phyloP scores from a whole-genome alignment of 2,797 vertebrate genomes.

The Gambusia yucatana region DNA sequence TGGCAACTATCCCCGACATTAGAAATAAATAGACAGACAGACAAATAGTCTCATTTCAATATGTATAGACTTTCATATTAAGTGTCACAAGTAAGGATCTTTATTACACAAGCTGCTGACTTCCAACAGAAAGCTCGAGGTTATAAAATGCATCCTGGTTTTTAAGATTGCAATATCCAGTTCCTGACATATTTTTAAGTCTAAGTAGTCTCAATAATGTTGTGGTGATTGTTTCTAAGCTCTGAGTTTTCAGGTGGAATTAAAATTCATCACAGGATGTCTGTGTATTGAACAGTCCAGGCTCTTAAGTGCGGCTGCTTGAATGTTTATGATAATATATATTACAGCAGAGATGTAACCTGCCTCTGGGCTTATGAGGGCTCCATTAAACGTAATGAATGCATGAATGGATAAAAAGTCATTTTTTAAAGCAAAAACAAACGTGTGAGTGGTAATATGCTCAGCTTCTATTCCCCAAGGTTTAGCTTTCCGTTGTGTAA shows the following conservation, averaged over 20 bases:
- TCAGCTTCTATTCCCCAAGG: neutral
- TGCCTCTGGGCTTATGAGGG: neutral
- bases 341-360: neutral
- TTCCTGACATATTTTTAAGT: neutral
- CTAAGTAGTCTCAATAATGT: neutral
- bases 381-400: neutral
- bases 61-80: neutral
- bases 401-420: neutral
- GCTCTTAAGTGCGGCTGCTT: neutral
- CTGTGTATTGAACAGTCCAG: neutral
- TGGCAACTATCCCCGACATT: neutral
- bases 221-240: neutral
- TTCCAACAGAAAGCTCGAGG: neutral
- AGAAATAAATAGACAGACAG: neutral
- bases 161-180: neutral
- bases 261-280: neutral
- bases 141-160: neutral
- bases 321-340: neutral
- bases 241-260: neutral
- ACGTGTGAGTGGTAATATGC: neutral
- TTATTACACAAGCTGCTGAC: neutral
- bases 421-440: slow-evolving; percentile 7
- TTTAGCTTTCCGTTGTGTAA: neutral
- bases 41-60: neutral
- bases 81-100: neutral